These are phyloP conservation scores for Limenitis camilla DNA, from an alignment of 2,888 invertebrate genomes.

Conservation along the genomic window DNA sequence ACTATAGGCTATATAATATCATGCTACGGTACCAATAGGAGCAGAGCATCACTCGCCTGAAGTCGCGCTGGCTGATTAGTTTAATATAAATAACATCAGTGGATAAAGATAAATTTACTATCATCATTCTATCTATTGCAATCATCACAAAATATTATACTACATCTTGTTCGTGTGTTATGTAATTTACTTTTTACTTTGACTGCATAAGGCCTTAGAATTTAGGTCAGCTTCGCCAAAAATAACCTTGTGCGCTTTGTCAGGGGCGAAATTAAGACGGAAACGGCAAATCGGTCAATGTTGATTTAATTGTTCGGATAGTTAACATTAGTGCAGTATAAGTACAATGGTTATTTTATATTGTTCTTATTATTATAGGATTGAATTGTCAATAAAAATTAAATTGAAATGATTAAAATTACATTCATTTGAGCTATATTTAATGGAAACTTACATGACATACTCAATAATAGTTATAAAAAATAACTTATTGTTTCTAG, in stretches of 20 bases:
- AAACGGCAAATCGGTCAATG: constrained; percentile 24
- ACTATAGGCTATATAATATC: too few relatives aligned
- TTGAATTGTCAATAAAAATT: neutral
- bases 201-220: too few relatives aligned
- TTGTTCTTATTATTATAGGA: neutral
- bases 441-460: too few relatives aligned
- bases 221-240: neutral
- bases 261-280: constrained; percentile 10
- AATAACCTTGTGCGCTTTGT: constrained; percentile 11
- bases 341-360: neutral
- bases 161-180: too few relatives aligned
- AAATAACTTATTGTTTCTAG: too few relatives aligned
- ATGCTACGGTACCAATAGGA: too few relatives aligned
- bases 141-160: too few relatives aligned
- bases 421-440: too few relatives aligned
- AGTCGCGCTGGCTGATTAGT: neutral
- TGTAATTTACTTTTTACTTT: too few relatives aligned
- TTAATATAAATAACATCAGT: neutral
- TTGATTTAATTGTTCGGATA: constrained; percentile 1
- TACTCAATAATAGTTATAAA: too few relatives aligned
- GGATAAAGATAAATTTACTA: too few relatives aligned
- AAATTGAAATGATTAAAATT: too few relatives aligned
- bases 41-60: neutral
- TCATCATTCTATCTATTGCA: neutral
- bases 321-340: neutral